Base-by-base conservation (phyloP, 2,797 vertebrate species). In the Micrastur ruficollis region DNA sequence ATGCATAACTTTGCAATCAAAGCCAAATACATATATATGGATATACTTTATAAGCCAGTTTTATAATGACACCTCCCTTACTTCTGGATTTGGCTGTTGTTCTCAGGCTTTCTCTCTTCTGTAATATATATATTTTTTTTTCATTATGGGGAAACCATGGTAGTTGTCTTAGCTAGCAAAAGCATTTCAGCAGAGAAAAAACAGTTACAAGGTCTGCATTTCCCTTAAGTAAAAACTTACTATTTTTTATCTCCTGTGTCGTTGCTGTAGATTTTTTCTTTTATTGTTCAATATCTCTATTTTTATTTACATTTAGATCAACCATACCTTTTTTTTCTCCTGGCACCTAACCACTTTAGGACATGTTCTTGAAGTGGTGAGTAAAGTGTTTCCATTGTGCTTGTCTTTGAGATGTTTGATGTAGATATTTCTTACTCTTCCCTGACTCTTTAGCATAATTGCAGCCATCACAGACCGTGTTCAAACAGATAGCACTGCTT, bases 1-100 rank as follows among this genome's bases (percentile, higher is more conserved):
- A 49, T 63, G 27, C 18, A 80, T 44, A 58, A 56, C 12, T 75
- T 86, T 25, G 10, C 32, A 90, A 8, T 62, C 11, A 32, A 65
- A 79, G 14, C 2, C 1, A 3, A 2, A 1, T 44, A 32, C 0
- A 1, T 47, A 26, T 61, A 21, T 42, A 53, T 31, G 9, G 8
- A 9, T 82, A n/a, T 86, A 31, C 27, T 73, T 92, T 49, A 63
- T 36, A 76, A 56, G 3, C 14, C 15, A 75, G 15, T 74, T 86
- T 88, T 59, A 34, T 32, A 31, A 52, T 50, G 34, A 52, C 19
- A 55, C 2, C 15, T 70, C n/a, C 15, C 17, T 76, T 44, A 53
- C 8, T 13, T 58, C 38, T 70, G 68, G 42, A 47, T 70, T 65
- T 70, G 25, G 6, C 49, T 52, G 6, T 38, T 42, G 14, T 5